Evolutionary conservation across 2,797 vertebrate genomes (phyloP), one percentile per base, ranked within the genome.

Genomic region (Pseudopleuronectes americanus): DNA sequence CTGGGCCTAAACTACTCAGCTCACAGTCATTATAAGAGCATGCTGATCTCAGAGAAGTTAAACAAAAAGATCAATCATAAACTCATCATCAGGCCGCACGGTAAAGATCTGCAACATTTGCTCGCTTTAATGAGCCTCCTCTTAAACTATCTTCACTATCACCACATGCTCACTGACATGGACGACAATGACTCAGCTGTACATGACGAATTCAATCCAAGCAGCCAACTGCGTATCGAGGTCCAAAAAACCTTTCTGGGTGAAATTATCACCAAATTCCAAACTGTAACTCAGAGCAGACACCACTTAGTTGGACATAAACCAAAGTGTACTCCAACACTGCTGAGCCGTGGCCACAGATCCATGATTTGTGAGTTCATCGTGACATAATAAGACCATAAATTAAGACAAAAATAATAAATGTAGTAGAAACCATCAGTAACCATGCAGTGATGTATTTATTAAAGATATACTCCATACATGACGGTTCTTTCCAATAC

Each of bases 31-130:
- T 51, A 73, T 2, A 74, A 51, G 16, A 53, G 51, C 59, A 33
- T 61, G 23, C 63, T 49, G 65, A 65, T 69, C 36, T 49, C n/a
- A 62, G 4, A 57, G 38, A 23, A 70, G 72, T 60, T 80, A 78
- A 82, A 77, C 8, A 31, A 60, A 79, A 49, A 76, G 43, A 75
- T 84, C 64, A 48, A 77, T 84, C 61, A 73, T 65, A 49, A 75
- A 75, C 13, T 69, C 56, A 60, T 69, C 56, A 60, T 71, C 31
- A 0, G 33, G 33, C 70, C 31, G 61, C 54, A 43, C 0, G 6
- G 33, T 41, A 36, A 71, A 33, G 71, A 61, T 64, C 45, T 57
- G 53, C 33, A 48, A 53, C 45, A 51, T 71, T 68, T n/a, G 6
- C 26, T 61, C n/a, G 4, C 45, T 22, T 22, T 68, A 19, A 9